Conservation (phyloP, 2,888 invertebrate species). For the Charanyca ferruginea region DNA sequence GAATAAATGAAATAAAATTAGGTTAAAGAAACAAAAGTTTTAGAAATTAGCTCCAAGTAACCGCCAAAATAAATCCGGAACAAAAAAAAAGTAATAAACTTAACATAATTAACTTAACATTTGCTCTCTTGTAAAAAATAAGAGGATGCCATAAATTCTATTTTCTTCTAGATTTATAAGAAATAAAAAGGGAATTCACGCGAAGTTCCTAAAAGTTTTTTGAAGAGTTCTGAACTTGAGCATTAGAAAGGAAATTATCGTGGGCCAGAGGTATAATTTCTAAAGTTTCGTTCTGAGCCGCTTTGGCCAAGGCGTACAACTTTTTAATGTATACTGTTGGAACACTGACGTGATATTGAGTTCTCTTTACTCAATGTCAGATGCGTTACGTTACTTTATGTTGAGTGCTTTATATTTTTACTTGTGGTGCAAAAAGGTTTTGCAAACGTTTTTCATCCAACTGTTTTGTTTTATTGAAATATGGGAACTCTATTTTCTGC, state of each 20-base stretch:
- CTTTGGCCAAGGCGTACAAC: conserved; percentile 66
- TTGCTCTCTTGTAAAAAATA: conserved; percentile 66
- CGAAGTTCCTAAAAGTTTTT: conserved; percentile 75
- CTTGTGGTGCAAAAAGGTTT: neutral
- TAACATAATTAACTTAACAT: conserved; percentile 65
- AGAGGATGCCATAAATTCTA: conserved; percentile 76
- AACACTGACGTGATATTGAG: conserved; percentile 51
- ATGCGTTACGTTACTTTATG: conserved; percentile 3
- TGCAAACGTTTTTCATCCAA: neutral
- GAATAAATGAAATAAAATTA: neutral
- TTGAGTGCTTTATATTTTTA: neutral
- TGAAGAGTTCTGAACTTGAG: conserved; percentile 79
- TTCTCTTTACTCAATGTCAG: conserved; percentile 33
- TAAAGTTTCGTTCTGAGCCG: conserved; percentile 75
- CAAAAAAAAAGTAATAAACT: conserved; percentile 51
- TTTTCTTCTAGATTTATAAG: conserved; percentile 78
- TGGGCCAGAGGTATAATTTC: conserved; percentile 80
- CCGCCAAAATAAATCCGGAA: conserved; percentile 53
- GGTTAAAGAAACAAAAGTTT: neutral
- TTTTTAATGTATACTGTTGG: conserved; percentile 67
- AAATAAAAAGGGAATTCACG: conserved; percentile 77
- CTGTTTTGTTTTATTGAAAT: neutral
- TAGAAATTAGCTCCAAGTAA: conserved; percentile 31
- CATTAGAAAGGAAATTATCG: conserved; percentile 86
- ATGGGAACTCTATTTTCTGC: neutral